These are phyloP conservation scores for Proctacanthus coquilletti DNA, from an alignment of 1,140 invertebrate genomes.

Conservation along the genomic window DNA sequence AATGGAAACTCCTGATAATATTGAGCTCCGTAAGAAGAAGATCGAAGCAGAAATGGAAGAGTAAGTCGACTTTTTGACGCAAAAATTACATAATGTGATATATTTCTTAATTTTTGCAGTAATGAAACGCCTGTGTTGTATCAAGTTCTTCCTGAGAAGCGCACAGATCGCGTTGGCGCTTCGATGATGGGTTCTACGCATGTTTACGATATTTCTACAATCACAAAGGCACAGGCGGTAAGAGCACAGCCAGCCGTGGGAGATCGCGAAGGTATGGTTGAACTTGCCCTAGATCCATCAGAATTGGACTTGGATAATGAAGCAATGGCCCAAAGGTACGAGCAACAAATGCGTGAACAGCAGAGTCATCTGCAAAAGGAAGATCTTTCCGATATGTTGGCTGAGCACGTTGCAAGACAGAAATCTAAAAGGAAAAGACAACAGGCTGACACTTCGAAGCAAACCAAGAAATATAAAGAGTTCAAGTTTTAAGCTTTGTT, in stretches of 20 bases:
- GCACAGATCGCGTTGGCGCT: constrained; percentile 71
- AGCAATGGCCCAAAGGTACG: constrained; percentile 92
- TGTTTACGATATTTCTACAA: constrained; percentile 69
- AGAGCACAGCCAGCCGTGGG: constrained; percentile 18
- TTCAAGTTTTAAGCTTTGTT: constrained; percentile 70
- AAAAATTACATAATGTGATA: constrained; percentile 5
- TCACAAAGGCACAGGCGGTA: constrained; percentile 30
- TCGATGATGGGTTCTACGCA: constrained; percentile 99
- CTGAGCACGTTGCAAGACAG: constrained; percentile 91
- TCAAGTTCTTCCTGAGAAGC: constrained; percentile 88
- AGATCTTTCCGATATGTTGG: constrained; percentile 96
- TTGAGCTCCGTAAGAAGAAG: constrained; percentile 93
- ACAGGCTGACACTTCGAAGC: constrained; percentile 76
- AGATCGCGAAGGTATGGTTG: constrained; percentile 58
- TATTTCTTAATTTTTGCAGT: constrained; percentile 29
- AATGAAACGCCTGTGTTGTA: constrained; percentile 83
- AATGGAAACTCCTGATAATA: constrained; percentile 94
- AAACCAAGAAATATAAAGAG: constrained; percentile 95
- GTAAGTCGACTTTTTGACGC: constrained; percentile 29
- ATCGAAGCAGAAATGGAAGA: constrained; percentile 96
- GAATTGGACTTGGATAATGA: constrained; percentile 92
- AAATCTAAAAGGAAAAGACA: constrained; percentile 86
- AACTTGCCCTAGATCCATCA: constrained; percentile 91
- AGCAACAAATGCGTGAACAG: constrained; percentile 87
- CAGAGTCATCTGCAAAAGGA: constrained; percentile 78